Evolutionary conservation across 2,888 invertebrate genomes (phyloP), one percentile per base, ranked within the genome.

Genomic region (Lasioglossum lativentre): DNA sequence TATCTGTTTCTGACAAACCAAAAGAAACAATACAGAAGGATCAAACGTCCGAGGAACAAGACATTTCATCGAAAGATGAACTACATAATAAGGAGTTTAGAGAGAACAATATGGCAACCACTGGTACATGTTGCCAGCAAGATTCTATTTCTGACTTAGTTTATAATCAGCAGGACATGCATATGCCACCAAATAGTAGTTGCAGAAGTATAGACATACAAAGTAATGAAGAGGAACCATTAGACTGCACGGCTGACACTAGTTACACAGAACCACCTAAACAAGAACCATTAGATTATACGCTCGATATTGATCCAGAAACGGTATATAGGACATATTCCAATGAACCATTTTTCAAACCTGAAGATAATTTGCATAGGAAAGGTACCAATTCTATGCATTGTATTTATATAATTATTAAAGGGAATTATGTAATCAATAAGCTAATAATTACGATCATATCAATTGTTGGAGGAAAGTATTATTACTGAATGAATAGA

Each of bases 211-310:
- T 79, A 40, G 88, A 89, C 1, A 42, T 34, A 5, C 70, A 84
- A 16, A 74, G 56, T 52, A 80, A 75, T 0, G 78, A 78, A 23
- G 90, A 88, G 23, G 89, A 93, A 70, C 92, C 92, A 1, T 82
- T 93, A 63, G 91, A 93, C 56, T 93, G 90, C 59, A 92, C 93
- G 16, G 85, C 91, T 4, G 90, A 92, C n/a, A 72, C 88, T 40
- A 77, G 66, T 82, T 84, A 88, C 27, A 45, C 68, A n/a, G 79
- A 81, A 34, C 68, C 75, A 56, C 12, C 80, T 27, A 86, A 91
- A 38, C 87, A 86, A 3, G 91, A 92, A 77, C 92, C 93, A 2
- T 66, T 93, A 77, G 92, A 93, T 87, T 92, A 91, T 78, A 92
- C 92, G 0, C 77, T 90, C 6, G 93, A 92, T 4, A 82, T 86